Evolutionary conservation across 2,888 invertebrate genomes (phyloP).

Genomic region (Heteromurus nitidus): DNA sequence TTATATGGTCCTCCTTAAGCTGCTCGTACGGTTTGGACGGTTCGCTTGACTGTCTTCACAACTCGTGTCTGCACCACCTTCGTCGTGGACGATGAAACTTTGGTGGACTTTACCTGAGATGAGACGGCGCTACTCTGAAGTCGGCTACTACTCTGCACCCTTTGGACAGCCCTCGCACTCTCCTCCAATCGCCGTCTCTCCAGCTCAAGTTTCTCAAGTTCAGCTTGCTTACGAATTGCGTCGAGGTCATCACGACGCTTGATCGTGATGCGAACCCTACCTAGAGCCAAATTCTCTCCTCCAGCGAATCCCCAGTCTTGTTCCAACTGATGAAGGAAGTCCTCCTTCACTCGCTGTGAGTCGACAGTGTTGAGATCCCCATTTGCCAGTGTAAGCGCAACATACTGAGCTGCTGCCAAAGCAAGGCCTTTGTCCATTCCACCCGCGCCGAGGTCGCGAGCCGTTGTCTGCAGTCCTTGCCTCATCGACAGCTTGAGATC

Average conservation of each 20-base stretch:
- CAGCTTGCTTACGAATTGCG: constrained; percentile 38
- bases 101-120: constrained; percentile 5
- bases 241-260: constrained; percentile 44
- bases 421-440: constrained; percentile 48
- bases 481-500: constrained; percentile 24
- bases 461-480: not conserved
- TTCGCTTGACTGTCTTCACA: constrained; percentile 44
- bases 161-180: not conserved
- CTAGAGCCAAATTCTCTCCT: constrained; percentile 28
- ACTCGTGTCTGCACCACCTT: constrained; percentile 50
- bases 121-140: constrained; percentile 32
- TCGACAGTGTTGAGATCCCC: constrained; percentile 23
- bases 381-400: constrained; percentile 15
- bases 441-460: constrained; percentile 10
- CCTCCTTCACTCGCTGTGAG: constrained; percentile 29
- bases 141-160: constrained; percentile 18
- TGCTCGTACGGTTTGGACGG: constrained; percentile 52
- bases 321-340: constrained; percentile 33
- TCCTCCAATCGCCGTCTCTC: constrained; percentile 31
- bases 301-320: constrained; percentile 44
- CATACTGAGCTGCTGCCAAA: constrained; percentile 42
- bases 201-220: constrained; percentile 32
- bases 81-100: constrained; percentile 31
- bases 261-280: constrained; percentile 40
- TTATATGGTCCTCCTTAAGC: too few relatives aligned